A percentile compares a stretch with the other conserved stretches of the same genome.
phyloP scores from a whole-genome alignment of 2,113 vertebrate species.

The Origma solitaria region DNA sequence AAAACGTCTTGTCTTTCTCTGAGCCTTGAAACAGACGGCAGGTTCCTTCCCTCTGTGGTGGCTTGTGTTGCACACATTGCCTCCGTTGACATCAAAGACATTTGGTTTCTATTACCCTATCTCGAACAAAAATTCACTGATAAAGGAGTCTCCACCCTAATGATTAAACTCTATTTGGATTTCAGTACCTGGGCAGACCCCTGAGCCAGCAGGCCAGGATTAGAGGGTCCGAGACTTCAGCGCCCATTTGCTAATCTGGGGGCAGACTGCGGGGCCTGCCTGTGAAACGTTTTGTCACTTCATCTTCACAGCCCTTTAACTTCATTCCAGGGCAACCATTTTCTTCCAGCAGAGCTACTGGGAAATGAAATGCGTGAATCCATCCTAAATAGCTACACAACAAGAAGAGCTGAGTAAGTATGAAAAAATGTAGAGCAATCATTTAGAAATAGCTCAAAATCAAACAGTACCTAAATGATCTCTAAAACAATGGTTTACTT shows the following conservation, averaged over 20 bases:
- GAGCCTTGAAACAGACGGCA: not conserved
- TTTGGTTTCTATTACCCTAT: conserved; percentile 54
- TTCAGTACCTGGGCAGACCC: conserved; percentile 18
- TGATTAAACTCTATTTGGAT: conserved; percentile 49
- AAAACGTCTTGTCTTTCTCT: not conserved
- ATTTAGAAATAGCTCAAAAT: not conserved
- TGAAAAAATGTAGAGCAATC: not conserved
- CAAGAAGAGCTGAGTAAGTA: not conserved
- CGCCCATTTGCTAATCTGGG: not conserved
- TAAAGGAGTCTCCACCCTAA: conserved; percentile 67
- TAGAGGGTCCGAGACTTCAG: not conserved
- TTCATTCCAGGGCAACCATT: not conserved
- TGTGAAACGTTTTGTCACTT: not conserved
- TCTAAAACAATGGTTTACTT: not conserved
- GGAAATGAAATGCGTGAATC: not conserved
- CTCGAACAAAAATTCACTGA: conserved; percentile 35
- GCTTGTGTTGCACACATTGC: not conserved
- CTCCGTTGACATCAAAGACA: conserved; percentile 61
- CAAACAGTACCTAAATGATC: not conserved
- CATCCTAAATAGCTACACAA: not conserved
- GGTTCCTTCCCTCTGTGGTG: not conserved
- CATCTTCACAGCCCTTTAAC: not conserved
- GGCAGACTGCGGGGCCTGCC: not conserved
- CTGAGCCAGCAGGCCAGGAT: conserved; percentile 20
- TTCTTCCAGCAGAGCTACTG: not conserved